Conservation (phyloP, 2,888 invertebrate species). For the Teleiodes luculella region DNA sequence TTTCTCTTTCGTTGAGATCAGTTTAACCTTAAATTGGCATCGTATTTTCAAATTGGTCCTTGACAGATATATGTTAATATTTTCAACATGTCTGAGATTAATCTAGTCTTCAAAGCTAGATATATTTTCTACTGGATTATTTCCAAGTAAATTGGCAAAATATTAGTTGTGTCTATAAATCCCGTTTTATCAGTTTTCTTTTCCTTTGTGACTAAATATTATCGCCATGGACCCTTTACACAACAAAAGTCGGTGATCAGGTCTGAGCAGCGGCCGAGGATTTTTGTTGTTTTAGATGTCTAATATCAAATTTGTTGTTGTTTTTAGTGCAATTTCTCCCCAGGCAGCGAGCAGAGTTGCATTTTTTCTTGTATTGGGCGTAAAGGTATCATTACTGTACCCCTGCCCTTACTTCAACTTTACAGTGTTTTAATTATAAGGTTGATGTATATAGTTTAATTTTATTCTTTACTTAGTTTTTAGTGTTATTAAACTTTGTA, state of each 20-base stretch:
- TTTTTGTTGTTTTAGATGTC: slow-evolving; percentile 36
- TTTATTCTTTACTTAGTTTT: slow-evolving; percentile 13
- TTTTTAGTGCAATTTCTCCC: slow-evolving; percentile 21
- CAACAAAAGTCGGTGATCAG: slow-evolving; percentile 67
- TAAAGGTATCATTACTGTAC: slow-evolving; percentile 64
- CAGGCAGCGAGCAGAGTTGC: slow-evolving; percentile 34
- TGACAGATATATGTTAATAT: slow-evolving; percentile 18
- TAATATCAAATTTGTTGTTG: slow-evolving; percentile 49
- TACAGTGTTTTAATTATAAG: neutral
- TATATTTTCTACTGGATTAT: neutral
- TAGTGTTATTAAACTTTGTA: slow-evolving; percentile 21
- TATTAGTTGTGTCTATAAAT: slow-evolving; percentile 44
- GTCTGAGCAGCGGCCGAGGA: slow-evolving; percentile 49
- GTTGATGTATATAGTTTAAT: no score
- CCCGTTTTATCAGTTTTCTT: slow-evolving; percentile 26
- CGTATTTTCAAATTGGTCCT: neutral
- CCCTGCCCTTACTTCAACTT: slow-evolving; percentile 34
- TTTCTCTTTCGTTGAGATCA: slow-evolving; percentile 33
- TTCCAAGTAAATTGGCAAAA: slow-evolving; percentile 1
- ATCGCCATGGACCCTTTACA: slow-evolving; percentile 47
- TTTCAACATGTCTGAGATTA: slow-evolving; percentile 19
- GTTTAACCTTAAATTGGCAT: slow-evolving; percentile 4
- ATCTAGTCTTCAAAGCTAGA: slow-evolving; percentile 1
- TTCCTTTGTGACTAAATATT: slow-evolving; percentile 46
- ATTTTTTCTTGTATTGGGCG: slow-evolving; percentile 32